Conservation (phyloP, 2,113 vertebrate genomes). For the Stictonetta naevosa region DNA sequence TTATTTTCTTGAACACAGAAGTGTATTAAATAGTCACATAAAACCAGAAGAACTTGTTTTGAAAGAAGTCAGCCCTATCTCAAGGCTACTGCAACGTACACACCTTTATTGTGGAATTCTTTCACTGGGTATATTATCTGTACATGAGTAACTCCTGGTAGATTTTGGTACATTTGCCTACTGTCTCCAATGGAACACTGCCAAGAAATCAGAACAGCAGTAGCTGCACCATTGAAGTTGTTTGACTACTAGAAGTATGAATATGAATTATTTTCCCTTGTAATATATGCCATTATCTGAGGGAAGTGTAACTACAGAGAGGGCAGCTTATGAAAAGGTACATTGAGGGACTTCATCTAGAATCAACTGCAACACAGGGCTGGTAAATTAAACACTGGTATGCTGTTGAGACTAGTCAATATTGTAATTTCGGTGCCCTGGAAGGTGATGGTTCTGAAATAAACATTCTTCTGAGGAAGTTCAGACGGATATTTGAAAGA, state of each 20-base stretch:
- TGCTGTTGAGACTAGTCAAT: not conserved
- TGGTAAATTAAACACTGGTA: not conserved
- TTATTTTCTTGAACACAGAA: conserved; percentile 39
- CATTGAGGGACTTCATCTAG: not conserved
- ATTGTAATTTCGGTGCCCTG: not conserved
- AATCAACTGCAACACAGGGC: not conserved
- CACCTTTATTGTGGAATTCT: conserved; percentile 25
- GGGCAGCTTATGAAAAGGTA: not conserved
- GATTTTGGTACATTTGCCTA: not conserved
- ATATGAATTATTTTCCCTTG: not conserved
- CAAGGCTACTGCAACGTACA: conserved; percentile 16
- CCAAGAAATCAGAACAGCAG: not conserved
- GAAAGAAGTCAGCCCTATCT: conserved; percentile 49
- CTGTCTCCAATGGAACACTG: not conserved
- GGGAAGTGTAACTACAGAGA: not conserved
- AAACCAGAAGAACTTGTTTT: conserved; percentile 62
- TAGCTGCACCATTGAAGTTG: not conserved
- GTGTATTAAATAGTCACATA: conserved; percentile 31
- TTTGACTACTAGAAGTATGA: not conserved
- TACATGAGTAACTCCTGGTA: not conserved
- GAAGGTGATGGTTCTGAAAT: not conserved
- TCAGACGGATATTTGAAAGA: not conserved
- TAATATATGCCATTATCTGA: not conserved
- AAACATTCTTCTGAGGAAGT: not conserved
- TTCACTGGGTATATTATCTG: not conserved